These are phyloP conservation scores for Trissolcus basalis DNA, from an alignment of 1,140 invertebrate genomes.

Conservation along the genomic window DNA sequence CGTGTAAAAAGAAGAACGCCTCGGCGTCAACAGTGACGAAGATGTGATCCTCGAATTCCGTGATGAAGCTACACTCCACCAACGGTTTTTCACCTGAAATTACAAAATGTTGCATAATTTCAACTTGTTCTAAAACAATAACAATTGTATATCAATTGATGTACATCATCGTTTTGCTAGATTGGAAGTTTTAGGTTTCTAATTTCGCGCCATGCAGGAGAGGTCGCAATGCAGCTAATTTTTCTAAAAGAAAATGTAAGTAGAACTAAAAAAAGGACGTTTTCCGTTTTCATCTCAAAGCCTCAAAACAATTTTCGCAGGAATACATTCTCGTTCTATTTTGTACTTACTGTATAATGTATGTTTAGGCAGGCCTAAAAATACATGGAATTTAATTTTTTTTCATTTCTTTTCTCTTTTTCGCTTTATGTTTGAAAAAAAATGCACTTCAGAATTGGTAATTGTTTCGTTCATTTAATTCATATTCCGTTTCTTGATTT, in stretches of 20 bases:
- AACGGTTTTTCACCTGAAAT: conserved; percentile 87
- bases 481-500: too few relatives aligned
- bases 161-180: too few relatives aligned
- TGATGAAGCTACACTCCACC: conserved; percentile 97
- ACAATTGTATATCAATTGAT: too few relatives aligned
- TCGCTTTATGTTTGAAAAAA: background rate
- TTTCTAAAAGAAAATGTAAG: too few relatives aligned
- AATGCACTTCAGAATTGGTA: too few relatives aligned
- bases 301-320: too few relatives aligned
- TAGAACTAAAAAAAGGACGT: too few relatives aligned
- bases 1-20: conserved; percentile 97
- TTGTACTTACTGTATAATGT: conserved; percentile 74
- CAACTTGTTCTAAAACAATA: too few relatives aligned
- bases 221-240: too few relatives aligned
- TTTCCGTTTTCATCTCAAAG: too few relatives aligned
- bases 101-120: background rate
- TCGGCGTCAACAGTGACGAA: conserved; percentile 98
- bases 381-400: conserved; percentile 49
- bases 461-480: background rate
- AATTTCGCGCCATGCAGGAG: conserved; percentile 27
- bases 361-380: conserved; percentile 74
- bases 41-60: conserved; percentile 98
- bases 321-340: background rate
- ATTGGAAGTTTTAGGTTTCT: too few relatives aligned
- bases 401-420: conserved; percentile 1